Conservation (phyloP, 2,888 invertebrate genomes). For the Xiphydria camelus region DNA sequence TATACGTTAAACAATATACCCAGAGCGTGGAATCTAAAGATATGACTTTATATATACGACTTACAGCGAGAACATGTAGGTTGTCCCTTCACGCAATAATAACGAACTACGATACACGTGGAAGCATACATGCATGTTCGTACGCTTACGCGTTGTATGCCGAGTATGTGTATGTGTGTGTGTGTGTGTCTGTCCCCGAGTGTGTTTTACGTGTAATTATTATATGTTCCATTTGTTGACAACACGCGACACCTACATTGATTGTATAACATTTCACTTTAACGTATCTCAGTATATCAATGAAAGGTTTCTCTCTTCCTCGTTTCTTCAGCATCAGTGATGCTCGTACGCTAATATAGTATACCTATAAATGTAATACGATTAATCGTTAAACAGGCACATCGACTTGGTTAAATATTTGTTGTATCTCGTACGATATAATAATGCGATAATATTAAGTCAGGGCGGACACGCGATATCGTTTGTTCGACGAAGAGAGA, state of each 20-base stretch:
- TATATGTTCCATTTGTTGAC: too few relatives aligned
- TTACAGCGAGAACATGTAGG: conserved; percentile 8
- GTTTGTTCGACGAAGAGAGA: too few relatives aligned
- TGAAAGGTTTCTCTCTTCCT: conserved; percentile 12
- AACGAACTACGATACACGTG: conserved; percentile 30
- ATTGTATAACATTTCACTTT: conserved; percentile 12
- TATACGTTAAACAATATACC: conserved; percentile 1
- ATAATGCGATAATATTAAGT: conserved; percentile 7
- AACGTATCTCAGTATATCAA: conserved; percentile 17
- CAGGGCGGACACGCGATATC: too few relatives aligned
- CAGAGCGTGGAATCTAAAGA: conserved; percentile 27
- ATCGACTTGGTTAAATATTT: conserved; percentile 54
- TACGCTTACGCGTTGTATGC: too few relatives aligned
- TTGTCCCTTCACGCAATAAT: conserved; percentile 7
- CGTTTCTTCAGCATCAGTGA: conserved; percentile 19
- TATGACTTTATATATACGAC: conserved; percentile 35
- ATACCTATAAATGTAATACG: too few relatives aligned
- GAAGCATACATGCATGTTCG: conserved; percentile 39
- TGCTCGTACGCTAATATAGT: conserved; percentile 30
- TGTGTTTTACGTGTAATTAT: too few relatives aligned
- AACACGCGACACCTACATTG: conserved; percentile 24
- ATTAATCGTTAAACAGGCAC: conserved; percentile 54
- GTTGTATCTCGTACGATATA: conserved; percentile 18
- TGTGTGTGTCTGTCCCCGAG: too few relatives aligned
- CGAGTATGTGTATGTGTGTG: too few relatives aligned